A percentile compares a stretch with the other conserved stretches of the same genome.
phyloP scores from a whole-genome alignment of 2,113 vertebrate species.

The Ammodytes marinus region DNA sequence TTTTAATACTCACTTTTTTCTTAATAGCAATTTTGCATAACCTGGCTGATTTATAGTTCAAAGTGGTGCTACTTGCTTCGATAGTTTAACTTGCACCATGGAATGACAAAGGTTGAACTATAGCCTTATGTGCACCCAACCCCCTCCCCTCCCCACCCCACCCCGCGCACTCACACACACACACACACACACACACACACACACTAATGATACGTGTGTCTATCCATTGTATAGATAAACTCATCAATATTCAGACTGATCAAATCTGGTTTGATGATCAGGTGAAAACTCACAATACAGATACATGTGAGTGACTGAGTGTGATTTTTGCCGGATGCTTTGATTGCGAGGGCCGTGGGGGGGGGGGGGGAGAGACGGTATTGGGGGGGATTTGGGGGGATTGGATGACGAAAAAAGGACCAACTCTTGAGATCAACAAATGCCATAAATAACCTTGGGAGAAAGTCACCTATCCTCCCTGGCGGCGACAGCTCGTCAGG shows the following conservation, averaged over 20 bases:
- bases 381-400: neutral
- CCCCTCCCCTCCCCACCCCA: too few relatives aligned
- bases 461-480: conserved; percentile 89
- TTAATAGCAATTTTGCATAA: neutral
- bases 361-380: conserved; percentile 1
- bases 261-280: conserved; percentile 56
- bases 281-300: conserved; percentile 26
- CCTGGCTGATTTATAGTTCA: neutral
- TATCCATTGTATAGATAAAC: conserved; percentile 28
- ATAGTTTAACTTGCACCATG: neutral
- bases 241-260: conserved; percentile 41
- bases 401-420: conserved; percentile 39
- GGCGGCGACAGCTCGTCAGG: conserved; percentile 93
- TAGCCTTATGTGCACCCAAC: neutral
- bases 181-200: neutral
- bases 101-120: neutral
- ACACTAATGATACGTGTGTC: neutral
- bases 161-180: too few relatives aligned
- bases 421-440: conserved; percentile 83
- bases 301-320: conserved; percentile 49
- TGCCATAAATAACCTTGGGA: conserved; percentile 88
- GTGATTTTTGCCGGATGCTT: conserved; percentile 40
- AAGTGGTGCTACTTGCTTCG: neutral
- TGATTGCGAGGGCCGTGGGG: neutral
- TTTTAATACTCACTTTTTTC: too few relatives aligned